Base-by-base conservation (phyloP, 2,113 vertebrate species). In the Eupsittula cactorum region DNA sequence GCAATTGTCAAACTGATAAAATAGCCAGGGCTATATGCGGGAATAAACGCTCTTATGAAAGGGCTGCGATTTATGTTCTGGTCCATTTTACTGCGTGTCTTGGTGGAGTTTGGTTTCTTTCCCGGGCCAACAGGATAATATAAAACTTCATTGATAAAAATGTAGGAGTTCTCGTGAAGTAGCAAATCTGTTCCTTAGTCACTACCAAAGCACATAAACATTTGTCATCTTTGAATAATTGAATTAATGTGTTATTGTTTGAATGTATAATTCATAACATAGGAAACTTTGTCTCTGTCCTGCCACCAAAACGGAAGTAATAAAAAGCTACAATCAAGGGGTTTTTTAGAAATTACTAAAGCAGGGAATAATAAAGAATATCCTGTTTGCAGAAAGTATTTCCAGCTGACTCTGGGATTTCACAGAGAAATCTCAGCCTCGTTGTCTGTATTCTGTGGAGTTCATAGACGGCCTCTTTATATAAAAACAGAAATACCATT, bases 1-100 rank as follows among this genome's bases (percentile, higher is more conserved):
- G 98, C 98, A 98, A 98, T 98, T 99, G 98, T 99, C 99, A 99
- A 98, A 97, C 98, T 98, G 98, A 98, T 99, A 98, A 98, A 99
- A 98, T 98, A 98, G 97, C 97, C 97, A 73, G 44, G 95, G 96
- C 97, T 96, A 95, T 97, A 97, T 97, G 97, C 96, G 94, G 97
- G 95, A 97, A 98, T 97, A 96, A 97, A 97, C 94, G 95, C 89
- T 97, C 77, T 93, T 95, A 92, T 92, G 97, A 94, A 95, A 95
- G 93, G 90, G 82, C 93, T 96, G 94, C 94, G 91, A 80, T 95
- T 95, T 97, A 94, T 90, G 95, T 82, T 86, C 84, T 50, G 59
- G 82, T 91, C 86, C 95, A 29, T 96, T 93, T 92, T 96, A 93
- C 80, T 60, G 91, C 53, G 14, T 86, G 90, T 68, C 80, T 85